Evolutionary conservation across 2,113 vertebrate genomes (phyloP), one percentile per base, ranked within the genome.

Genomic region (Oreochromis spilurus): DNA sequence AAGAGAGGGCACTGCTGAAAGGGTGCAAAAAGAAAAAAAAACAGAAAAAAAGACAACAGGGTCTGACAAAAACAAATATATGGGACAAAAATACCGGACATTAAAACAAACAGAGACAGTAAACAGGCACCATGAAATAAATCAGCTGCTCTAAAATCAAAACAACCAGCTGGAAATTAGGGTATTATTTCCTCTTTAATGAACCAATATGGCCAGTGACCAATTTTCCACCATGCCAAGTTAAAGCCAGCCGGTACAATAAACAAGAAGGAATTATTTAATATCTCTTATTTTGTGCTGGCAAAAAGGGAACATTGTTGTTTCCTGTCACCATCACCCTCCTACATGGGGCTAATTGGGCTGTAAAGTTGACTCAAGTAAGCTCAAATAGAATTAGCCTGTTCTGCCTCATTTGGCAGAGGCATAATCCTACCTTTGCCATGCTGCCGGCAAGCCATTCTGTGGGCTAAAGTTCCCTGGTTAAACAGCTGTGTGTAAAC

Each of bases 321-420:
- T 81, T 87, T 38, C 52, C 79, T 87, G 58, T 29, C 34, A 16
- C 6, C 29, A 7, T 67, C 79, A 17, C 85, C 57, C 57, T 70
- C 58, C 29, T 53, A 79, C 55, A 85, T 40, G 48, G 53, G 50
- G 72, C 57, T 91, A 92, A 90, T 89, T 89, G 85, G 84, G 60
- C 81, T 12, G 72, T 91, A 90, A 92, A 85, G 91, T 91, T 92
- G 75, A 92, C 91, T 94, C 84, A 85, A 92, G 84, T 87, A 83
- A 92, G 90, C 89, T 91, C 93, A 95, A 94, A 94, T 65, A 94
- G 86, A 94, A 95, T 95, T 94, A 95, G 88, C 81, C 83, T 19
- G 78, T 90, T 89, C 93, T 88, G 90, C 93, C 92, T 95, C 93
- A 94, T 96, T 96, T 94, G 91, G 87, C 90, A 87, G 77, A 81